These are phyloP conservation scores for Dendropsophus ebraccatus DNA, from an alignment of 2,113 vertebrate genomes.

Conservation along the genomic window DNA sequence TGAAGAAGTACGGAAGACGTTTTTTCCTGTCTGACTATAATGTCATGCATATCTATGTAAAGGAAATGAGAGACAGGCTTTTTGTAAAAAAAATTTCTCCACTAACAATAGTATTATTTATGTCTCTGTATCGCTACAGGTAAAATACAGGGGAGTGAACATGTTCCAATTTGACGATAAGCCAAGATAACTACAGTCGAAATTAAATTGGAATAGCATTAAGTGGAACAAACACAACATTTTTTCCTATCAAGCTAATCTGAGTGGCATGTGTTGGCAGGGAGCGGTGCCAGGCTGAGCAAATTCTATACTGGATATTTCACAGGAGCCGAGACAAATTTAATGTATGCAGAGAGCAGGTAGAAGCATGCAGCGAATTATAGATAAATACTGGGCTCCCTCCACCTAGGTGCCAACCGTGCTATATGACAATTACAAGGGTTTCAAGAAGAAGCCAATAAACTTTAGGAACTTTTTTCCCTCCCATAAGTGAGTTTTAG, in stretches of 20 bases:
- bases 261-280: slow-evolving; percentile 7
- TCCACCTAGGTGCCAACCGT: background rate
- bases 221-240: background rate
- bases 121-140: background rate
- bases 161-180: slow-evolving; percentile 1
- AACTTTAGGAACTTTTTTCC: background rate
- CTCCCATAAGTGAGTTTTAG: no score
- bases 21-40: background rate
- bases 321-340: background rate
- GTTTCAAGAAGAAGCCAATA: background rate
- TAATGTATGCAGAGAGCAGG: background rate
- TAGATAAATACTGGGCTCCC: slow-evolving; percentile 3
- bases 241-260: slow-evolving; percentile 29
- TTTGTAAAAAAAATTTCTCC: background rate
- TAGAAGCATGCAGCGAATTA: background rate
- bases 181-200: slow-evolving; percentile 10
- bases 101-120: background rate
- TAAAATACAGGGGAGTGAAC: background rate
- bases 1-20: background rate
- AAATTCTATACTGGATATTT: background rate
- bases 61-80: background rate
- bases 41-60: background rate
- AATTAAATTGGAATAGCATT: slow-evolving; percentile 24
- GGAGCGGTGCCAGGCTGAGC: background rate
- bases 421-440: background rate